Conservation (phyloP, 64 coral and sea anemone genomes). For the Acropora yongei region DNA sequence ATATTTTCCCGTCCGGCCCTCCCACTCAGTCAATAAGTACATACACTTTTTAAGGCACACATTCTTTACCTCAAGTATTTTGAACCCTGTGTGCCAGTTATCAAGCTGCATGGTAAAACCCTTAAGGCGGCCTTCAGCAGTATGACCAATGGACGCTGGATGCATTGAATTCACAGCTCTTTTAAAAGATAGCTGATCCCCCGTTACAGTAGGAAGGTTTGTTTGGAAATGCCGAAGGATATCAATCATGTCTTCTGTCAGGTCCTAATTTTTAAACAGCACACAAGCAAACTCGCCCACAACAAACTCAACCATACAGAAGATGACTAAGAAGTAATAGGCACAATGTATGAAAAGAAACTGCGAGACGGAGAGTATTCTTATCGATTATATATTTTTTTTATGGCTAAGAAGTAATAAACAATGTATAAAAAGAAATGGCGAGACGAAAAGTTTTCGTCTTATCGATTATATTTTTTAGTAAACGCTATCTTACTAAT, state of each 20-base stretch:
- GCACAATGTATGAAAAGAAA: neutral
- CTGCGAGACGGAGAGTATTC: too few species aligned
- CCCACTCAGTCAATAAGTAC: too few species aligned
- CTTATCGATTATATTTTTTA: too few species aligned
- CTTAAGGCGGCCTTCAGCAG: conserved; percentile 36
- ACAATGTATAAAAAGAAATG: too few species aligned
- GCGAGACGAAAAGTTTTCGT: too few species aligned
- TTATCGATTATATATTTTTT: too few species aligned
- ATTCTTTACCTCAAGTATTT: conserved; percentile 26
- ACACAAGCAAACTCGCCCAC: neutral
- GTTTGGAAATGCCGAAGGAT: conserved; percentile 55
- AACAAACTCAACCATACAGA: neutral
- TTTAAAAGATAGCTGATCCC: conserved; percentile 40
- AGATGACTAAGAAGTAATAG: conserved; percentile 2
- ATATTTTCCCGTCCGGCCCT: too few species aligned
- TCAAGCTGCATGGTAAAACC: conserved; percentile 24
- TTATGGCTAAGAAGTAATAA: too few species aligned
- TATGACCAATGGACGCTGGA: conserved; percentile 41
- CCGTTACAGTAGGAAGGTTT: conserved; percentile 34
- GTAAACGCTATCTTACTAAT: too few species aligned
- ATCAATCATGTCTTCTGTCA: conserved; percentile 43
- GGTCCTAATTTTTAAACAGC: conserved; percentile 35
- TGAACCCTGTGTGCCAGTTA: neutral
- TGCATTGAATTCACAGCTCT: conserved; percentile 45
- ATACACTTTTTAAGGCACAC: conserved; percentile 28